phyloP scores from a whole-genome alignment of 2,113 vertebrate species.

The Lipotes vexillifer region DNA sequence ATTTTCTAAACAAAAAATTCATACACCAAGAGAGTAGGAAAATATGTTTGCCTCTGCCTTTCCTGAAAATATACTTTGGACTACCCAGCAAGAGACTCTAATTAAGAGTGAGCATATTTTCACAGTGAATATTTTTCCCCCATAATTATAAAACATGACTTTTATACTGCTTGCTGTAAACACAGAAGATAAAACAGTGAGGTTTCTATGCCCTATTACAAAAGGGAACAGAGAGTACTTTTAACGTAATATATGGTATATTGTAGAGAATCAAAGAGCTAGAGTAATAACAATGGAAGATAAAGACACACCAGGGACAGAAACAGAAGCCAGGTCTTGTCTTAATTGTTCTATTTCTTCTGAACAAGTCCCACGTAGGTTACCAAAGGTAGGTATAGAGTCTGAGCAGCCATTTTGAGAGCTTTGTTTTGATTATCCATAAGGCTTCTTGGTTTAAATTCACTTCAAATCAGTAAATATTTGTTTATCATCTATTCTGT shows the following conservation, averaged over 20 bases:
- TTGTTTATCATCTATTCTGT: neutral
- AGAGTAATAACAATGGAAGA: neutral
- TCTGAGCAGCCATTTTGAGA: neutral
- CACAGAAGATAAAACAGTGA: neutral
- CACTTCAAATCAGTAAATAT: neutral
- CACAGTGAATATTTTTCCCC: neutral
- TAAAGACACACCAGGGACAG: neutral
- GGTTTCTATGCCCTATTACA: neutral
- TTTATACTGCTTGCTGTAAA: neutral
- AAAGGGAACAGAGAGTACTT: neutral
- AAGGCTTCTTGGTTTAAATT: neutral
- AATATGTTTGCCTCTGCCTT: neutral
- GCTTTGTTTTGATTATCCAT: neutral
- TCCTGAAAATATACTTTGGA: conserved; percentile 28
- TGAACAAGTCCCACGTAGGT: neutral
- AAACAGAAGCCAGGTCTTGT: neutral
- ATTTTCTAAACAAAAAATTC: neutral
- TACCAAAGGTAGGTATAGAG: neutral
- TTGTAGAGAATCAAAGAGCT: neutral
- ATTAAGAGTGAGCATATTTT: neutral
- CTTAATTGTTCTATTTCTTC: neutral
- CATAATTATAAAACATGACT: neutral
- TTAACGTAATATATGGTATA: neutral
- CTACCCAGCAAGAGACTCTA: neutral
- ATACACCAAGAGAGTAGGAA: neutral